These are phyloP conservation scores for Zophobas atratus DNA, from an alignment of 1,140 invertebrate genomes.

Conservation along the genomic window DNA sequence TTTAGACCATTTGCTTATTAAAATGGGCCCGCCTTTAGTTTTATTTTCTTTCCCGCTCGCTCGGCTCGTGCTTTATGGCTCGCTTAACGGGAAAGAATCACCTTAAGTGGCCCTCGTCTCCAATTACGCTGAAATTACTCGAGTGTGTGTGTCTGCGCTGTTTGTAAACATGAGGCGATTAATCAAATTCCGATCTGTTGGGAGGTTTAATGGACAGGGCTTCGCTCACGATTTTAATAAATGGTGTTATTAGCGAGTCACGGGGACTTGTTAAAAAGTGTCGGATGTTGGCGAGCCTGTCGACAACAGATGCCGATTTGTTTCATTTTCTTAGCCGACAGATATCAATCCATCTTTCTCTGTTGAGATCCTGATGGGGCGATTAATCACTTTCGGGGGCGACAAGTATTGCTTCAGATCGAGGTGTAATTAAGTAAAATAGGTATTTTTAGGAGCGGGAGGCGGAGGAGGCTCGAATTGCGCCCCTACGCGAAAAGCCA, in stretches of 20 bases:
- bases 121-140: slow-evolving; percentile 7
- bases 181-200: slow-evolving; percentile 18
- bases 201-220: slow-evolving; percentile 3
- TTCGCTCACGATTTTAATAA: slow-evolving; percentile 23
- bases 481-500: no score
- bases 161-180: slow-evolving; percentile 30
- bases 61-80: slow-evolving; percentile 35
- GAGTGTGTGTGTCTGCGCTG: background rate
- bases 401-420: no score
- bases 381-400: slow-evolving; percentile 1
- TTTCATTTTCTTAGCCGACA: slow-evolving; percentile 30
- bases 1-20: slow-evolving; percentile 59
- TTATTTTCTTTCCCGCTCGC: slow-evolving; percentile 42
- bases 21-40: slow-evolving; percentile 52
- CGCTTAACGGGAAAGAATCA: slow-evolving; percentile 25
- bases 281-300: slow-evolving; percentile 14
- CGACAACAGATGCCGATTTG: slow-evolving; percentile 25
- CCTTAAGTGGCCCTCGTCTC: slow-evolving; percentile 21
- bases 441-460: no score
- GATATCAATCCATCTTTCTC: slow-evolving; percentile 23
- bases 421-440: no score
- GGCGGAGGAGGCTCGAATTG: no score
- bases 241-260: slow-evolving; percentile 35
- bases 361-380: background rate
- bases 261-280: slow-evolving; percentile 19